Conservation (phyloP, 1,140 invertebrate genomes). For the Brachionus plicatilis region DNA sequence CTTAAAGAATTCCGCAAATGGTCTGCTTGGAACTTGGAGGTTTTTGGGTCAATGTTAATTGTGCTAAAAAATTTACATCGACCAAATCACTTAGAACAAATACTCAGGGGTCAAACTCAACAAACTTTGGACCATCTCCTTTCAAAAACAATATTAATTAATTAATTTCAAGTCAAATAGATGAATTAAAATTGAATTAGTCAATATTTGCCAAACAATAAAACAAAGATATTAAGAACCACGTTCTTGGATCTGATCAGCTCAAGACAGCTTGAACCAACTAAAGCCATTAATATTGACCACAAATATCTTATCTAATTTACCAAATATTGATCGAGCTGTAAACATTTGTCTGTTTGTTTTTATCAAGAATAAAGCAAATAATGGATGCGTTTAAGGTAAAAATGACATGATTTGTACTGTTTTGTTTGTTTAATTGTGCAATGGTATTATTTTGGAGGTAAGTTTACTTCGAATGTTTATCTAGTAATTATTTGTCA, state of each 20-base stretch:
- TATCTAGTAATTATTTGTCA: background rate
- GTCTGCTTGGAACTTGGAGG: background rate
- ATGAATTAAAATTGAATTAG: background rate
- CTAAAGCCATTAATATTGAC: background rate
- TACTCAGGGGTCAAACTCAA: background rate
- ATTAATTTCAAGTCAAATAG: conserved; percentile 24
- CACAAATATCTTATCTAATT: conserved; percentile 16
- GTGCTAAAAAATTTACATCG: background rate
- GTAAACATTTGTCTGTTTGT: conserved; percentile 7
- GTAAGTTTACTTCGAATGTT: background rate
- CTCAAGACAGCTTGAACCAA: background rate
- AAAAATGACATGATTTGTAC: conserved; percentile 18
- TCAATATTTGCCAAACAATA: background rate
- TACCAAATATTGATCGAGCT: background rate
- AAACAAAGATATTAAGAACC: background rate
- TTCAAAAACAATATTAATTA: conserved; percentile 23
- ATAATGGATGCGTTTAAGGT: background rate
- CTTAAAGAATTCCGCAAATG: background rate
- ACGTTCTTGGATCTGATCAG: background rate
- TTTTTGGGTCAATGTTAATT: background rate
- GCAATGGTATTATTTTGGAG: background rate
- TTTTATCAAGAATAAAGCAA: background rate
- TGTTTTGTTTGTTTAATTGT: background rate
- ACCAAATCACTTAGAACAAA: background rate
- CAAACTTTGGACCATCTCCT: background rate